phyloP scores from a whole-genome alignment of 2,797 vertebrate genomes.

The Nasua narica region DNA sequence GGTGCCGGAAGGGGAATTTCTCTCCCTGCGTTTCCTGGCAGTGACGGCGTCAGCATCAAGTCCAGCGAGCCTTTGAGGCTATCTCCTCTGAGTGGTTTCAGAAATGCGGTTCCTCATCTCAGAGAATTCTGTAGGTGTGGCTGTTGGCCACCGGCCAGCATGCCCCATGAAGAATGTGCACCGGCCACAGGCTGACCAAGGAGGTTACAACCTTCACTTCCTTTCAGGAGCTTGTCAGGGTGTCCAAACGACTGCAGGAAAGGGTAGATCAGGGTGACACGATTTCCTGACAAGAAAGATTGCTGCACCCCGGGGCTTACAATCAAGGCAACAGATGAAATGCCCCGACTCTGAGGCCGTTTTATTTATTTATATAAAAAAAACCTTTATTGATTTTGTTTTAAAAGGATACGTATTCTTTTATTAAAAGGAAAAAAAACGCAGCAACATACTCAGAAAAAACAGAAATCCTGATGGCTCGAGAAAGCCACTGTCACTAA shows the following conservation, averaged over 20 bases:
- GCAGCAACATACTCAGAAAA: background rate
- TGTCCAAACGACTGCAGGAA: background rate
- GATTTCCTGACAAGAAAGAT: background rate
- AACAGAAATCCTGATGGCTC: background rate
- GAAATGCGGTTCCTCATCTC: background rate
- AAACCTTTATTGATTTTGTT: background rate
- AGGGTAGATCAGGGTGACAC: background rate
- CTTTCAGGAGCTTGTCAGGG: background rate
- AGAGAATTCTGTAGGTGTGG: conserved; percentile 25
- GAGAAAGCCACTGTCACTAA: background rate
- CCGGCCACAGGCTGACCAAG: background rate
- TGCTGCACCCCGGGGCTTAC: background rate
- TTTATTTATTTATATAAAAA: conserved; percentile 1
- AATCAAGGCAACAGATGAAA: background rate
- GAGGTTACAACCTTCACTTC: background rate
- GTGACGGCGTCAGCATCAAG: background rate
- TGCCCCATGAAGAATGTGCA: background rate
- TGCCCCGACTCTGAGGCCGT: background rate
- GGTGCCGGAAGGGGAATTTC: background rate
- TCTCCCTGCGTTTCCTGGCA: conserved; percentile 19
- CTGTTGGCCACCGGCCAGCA: background rate
- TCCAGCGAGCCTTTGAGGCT: background rate
- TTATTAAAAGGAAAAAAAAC: background rate
- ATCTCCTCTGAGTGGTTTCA: background rate
- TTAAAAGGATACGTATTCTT: background rate